Conservation (phyloP, 2,797 vertebrate genomes). For the Leptodactylus fallax region DNA sequence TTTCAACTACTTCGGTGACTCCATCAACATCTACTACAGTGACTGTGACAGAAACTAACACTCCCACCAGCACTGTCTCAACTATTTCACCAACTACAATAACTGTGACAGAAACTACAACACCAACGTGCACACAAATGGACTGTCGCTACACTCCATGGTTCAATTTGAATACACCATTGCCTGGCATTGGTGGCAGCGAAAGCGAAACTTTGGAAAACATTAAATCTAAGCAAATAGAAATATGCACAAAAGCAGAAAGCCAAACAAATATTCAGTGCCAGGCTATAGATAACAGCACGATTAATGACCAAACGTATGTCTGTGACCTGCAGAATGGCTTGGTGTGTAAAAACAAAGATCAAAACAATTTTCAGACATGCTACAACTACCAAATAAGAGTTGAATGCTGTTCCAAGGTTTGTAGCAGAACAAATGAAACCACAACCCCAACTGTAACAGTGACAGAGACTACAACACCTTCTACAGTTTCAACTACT, state of each 20-base stretch:
- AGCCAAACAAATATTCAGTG: too few relatives aligned
- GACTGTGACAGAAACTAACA: background rate
- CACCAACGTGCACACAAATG: background rate
- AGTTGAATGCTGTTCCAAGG: too few relatives aligned
- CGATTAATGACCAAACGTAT: too few relatives aligned
- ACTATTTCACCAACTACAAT: background rate
- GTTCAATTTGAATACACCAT: constrained; percentile 1
- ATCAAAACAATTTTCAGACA: too few relatives aligned
- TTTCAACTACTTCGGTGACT: background rate
- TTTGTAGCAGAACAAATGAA: too few relatives aligned
- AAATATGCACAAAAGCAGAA: too few relatives aligned
- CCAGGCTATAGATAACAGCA: too few relatives aligned
- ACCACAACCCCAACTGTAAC: too few relatives aligned
- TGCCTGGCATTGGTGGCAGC: background rate
- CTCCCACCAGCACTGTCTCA: background rate
- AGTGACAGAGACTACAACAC: background rate
- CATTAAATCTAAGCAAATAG: too few relatives aligned
- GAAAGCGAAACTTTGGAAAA: background rate
- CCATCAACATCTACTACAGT: background rate
- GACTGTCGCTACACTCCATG: background rate
- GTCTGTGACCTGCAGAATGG: too few relatives aligned
- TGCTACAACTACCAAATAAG: too few relatives aligned
- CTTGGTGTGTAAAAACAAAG: too few relatives aligned
- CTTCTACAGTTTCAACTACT: background rate
- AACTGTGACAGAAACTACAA: background rate